Base-by-base conservation (phyloP, 2,888 invertebrate genomes). In the Lasioglossum calceatum region DNA sequence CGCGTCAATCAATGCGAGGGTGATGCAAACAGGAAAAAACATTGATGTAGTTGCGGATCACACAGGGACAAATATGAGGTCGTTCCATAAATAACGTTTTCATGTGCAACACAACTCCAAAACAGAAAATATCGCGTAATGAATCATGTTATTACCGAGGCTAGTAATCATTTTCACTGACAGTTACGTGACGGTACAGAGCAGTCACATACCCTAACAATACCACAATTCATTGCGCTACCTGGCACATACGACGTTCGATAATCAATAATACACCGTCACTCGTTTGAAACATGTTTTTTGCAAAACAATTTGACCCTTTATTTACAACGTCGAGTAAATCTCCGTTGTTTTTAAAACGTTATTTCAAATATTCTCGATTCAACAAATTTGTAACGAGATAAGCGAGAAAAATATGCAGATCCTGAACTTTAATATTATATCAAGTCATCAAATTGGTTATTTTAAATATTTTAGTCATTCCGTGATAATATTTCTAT, bases 21-120 rank as follows among this genome's bases (percentile, higher is more conserved):
- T 92, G 92, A 94, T 94, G 95, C 94, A 93, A 94, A 94, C 92
- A 95, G 94, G 94, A 95, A 93, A 95, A 94, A 93, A 95, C 92
- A 94, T 90, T 93, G 92, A 94, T 94, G 92, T 95, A 95, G 91
- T 95, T 94, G 94, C 91, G 92, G 91, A 82, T 92, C 89, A 92
- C 88, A 90, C 90, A 86, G 91, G 79, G 47, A 83, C 73, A 84
- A 58, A 84, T 83, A 42, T 70, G 54, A 67, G 70, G 50, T 58
- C 78, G 19, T 78, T 78, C 54, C 71, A 78, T 36, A 54, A 78
- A 50, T 67, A 78, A 70, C 32, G 54, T 54, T 54, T 39, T 23
- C 47, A 12, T 39, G 27, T n/a, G 42, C 61, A 42, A 42, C 39
- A 61, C 58, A 58, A 58, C n/a, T 58, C n/a, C 27, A 61, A 50